phyloP scores from a whole-genome alignment of 2,113 vertebrate species.

The Zonotrichia leucophrys region DNA sequence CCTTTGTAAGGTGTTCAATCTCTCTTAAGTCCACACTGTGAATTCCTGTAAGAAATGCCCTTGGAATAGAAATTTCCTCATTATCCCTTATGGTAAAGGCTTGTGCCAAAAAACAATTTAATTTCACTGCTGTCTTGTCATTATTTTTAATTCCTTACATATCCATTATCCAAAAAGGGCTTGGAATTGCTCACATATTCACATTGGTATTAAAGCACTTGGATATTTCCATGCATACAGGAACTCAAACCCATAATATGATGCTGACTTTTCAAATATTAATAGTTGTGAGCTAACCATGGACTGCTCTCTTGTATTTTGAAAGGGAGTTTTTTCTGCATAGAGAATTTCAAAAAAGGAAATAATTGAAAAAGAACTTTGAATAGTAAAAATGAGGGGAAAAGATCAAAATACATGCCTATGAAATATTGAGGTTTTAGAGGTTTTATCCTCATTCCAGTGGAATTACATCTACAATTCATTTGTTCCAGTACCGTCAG shows the following conservation, averaged over 20 bases:
- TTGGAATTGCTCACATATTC: background rate
- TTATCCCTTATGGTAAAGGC: slow-evolving; percentile 33
- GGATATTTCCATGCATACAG: background rate
- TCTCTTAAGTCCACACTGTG: background rate
- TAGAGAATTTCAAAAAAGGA: background rate
- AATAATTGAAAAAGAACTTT: background rate
- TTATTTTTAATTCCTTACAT: slow-evolving; percentile 22
- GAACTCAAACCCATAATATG: background rate
- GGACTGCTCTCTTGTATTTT: background rate
- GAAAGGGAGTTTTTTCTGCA: background rate
- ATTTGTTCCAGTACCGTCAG: background rate
- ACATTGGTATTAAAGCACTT: background rate
- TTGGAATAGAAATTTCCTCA: slow-evolving; percentile 57
- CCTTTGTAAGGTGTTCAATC: background rate
- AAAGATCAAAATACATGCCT: background rate
- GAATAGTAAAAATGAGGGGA: background rate
- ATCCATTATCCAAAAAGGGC: background rate
- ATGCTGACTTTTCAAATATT: background rate
- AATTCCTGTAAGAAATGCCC: background rate
- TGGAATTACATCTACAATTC: background rate
- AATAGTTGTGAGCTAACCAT: background rate
- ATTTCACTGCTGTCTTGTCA: background rate
- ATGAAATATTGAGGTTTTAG: background rate
- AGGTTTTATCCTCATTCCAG: background rate
- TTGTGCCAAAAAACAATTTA: slow-evolving; percentile 32